Percentiles rank a stretch among this genome's conserved stretches.
Evolutionary conservation across 2,888 invertebrate species (phyloP).

Genomic region (Cybosia mesomella): DNA sequence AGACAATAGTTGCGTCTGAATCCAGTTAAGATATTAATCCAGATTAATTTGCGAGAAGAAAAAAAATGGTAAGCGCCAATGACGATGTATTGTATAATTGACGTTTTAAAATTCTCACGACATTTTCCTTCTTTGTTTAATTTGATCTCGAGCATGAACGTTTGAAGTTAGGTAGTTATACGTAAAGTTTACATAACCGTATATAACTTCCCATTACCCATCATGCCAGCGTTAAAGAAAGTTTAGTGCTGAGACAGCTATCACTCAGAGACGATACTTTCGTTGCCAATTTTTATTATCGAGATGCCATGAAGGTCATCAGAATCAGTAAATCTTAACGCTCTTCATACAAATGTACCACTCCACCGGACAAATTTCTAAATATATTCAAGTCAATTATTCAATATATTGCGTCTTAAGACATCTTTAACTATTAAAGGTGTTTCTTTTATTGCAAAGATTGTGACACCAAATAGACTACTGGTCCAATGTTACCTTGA

Average conservation of each 20-base stretch:
- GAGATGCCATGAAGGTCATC: constrained; percentile 25
- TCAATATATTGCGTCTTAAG: constrained; percentile 9
- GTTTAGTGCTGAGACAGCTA: constrained; percentile 17
- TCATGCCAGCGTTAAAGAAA: constrained; percentile 19
- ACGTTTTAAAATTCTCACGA: neutral
- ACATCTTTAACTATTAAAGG: constrained; percentile 10
- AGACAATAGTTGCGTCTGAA: neutral
- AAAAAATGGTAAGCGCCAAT: neutral
- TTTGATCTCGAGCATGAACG: constrained; percentile 4
- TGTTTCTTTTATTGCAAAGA: constrained; percentile 12
- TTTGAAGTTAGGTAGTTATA: constrained; percentile 4
- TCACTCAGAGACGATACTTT: constrained; percentile 20
- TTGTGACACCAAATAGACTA: constrained; percentile 17
- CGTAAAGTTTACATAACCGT: constrained; percentile 11
- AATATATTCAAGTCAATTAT: constrained; percentile 7
- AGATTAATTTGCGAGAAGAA: constrained; percentile 1
- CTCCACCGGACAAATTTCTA: constrained; percentile 8
- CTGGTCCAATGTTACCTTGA: constrained; percentile 16
- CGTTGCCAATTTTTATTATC: constrained; percentile 17
- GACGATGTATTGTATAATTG: neutral
- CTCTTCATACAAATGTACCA: constrained; percentile 8
- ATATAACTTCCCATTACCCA: constrained; percentile 10
- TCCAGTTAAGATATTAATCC: neutral
- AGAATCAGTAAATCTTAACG: constrained; percentile 18
- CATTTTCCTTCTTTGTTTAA: constrained; percentile 5